Conservation (phyloP, 2,797 vertebrate genomes). For the Dicrostonyx torquatus region DNA sequence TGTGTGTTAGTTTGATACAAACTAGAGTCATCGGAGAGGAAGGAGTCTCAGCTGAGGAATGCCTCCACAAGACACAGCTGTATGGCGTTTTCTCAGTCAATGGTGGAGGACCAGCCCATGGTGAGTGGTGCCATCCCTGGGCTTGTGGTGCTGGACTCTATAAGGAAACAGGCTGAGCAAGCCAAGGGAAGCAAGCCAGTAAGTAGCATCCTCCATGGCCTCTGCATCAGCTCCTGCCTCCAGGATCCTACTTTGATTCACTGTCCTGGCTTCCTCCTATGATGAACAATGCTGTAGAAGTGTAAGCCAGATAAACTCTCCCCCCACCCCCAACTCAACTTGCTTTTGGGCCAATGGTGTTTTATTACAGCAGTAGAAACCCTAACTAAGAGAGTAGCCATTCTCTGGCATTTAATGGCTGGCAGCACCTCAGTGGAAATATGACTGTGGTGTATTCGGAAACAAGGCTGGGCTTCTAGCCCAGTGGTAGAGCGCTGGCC, state of each 20-base stretch:
- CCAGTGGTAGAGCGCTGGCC: background rate
- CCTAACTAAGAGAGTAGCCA: background rate
- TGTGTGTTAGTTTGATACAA: background rate
- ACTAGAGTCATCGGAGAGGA: background rate
- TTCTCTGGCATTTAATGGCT: background rate
- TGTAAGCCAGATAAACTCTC: background rate
- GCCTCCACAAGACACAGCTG: background rate
- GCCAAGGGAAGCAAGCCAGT: background rate
- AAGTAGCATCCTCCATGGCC: background rate
- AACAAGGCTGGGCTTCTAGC: background rate
- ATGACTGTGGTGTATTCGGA: background rate
- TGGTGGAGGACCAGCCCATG: background rate
- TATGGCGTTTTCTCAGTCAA: background rate
- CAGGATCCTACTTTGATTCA: background rate
- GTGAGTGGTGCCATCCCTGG: background rate
- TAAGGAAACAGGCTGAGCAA: background rate
- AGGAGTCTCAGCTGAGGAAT: background rate
- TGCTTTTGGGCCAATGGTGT: background rate
- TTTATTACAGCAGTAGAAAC: background rate
- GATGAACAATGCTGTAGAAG: background rate
- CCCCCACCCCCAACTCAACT: background rate
- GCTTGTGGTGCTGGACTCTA: background rate
- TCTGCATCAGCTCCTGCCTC: background rate
- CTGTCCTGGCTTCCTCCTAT: background rate
- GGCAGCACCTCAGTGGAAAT: background rate